phyloP scores from a whole-genome alignment of 2,888 invertebrate species.

The Phyllotreta cruciferae region DNA sequence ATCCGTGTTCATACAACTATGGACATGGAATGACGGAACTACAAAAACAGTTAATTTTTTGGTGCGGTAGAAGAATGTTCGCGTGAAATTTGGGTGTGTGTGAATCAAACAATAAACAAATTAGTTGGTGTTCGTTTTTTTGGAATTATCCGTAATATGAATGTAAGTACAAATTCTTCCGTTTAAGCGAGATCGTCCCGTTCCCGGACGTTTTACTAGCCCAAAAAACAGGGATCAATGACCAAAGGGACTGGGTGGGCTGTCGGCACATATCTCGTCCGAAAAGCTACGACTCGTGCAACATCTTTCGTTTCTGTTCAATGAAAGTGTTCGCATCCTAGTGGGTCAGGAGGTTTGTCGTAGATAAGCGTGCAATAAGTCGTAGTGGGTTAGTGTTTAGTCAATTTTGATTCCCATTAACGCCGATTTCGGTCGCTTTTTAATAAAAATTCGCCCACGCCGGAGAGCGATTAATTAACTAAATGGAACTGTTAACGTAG shows the following conservation, averaged over 20 bases:
- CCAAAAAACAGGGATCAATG: constrained; percentile 55
- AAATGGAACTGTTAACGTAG: constrained; percentile 18
- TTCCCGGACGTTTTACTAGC: background rate
- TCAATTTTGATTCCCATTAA: constrained; percentile 36
- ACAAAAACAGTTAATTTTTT: constrained; percentile 19
- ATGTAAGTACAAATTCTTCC: constrained; percentile 45
- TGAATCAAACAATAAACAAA: constrained; percentile 44
- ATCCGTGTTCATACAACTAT: constrained; percentile 7
- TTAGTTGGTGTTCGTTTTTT: constrained; percentile 35
- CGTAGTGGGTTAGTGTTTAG: constrained; percentile 38
- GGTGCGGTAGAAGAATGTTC: constrained; percentile 42
- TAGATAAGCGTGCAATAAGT: constrained; percentile 35
- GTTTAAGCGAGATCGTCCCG: constrained; percentile 1
- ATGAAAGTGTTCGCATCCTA: constrained; percentile 26
- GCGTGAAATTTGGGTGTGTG: constrained; percentile 49
- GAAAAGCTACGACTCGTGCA: constrained; percentile 43
- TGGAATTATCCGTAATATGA: constrained; percentile 46
- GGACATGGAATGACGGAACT: constrained; percentile 9
- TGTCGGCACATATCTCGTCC: constrained; percentile 50
- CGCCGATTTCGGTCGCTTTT: constrained; percentile 32
- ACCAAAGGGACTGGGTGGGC: constrained; percentile 62
- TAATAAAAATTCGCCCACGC: constrained; percentile 34
- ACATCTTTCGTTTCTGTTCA: constrained; percentile 35
- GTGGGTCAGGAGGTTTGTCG: constrained; percentile 38
- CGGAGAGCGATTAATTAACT: constrained; percentile 17